These are phyloP conservation scores for Luidia sarsii DNA, from an alignment of 53 echinoderm and acorn worm species.

Conservation along the genomic window DNA sequence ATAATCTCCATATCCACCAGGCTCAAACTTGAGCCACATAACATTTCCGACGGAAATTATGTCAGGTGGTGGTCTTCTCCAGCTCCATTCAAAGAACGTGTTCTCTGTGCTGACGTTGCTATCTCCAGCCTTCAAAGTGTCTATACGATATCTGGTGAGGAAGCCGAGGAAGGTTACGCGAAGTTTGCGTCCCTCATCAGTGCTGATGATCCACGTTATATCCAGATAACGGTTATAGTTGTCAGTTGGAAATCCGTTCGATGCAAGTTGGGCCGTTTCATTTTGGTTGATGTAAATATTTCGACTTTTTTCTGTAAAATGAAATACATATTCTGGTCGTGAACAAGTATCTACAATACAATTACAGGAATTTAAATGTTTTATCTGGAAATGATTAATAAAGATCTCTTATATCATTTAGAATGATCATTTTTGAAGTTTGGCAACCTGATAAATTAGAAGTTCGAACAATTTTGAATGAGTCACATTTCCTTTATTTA, in stretches of 20 bases:
- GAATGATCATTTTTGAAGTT: too few species aligned
- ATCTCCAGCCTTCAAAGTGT: not conserved
- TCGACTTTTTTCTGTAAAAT: too few species aligned
- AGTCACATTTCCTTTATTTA: too few species aligned
- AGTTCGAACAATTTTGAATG: too few species aligned
- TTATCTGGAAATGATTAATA: too few species aligned
- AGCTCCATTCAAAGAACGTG: constrained; percentile 15
- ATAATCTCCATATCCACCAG: too few species aligned
- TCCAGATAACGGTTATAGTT: not conserved
- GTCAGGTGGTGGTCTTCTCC: not conserved
- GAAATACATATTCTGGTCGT: too few species aligned
- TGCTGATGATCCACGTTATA: constrained; percentile 1
- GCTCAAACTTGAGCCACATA: constrained; percentile 2
- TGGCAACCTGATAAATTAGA: too few species aligned
- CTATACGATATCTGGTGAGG: not conserved
- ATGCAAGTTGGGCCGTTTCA: not conserved
- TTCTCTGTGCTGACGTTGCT: not conserved
- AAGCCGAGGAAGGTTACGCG: not conserved
- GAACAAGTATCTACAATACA: too few species aligned
- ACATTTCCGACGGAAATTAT: not conserved
- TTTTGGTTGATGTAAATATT: not conserved
- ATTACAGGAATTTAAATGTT: too few species aligned
- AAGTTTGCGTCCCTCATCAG: not conserved
- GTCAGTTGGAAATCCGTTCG: not conserved
- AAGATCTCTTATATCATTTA: too few species aligned